Conservation (phyloP, 2,113 vertebrate genomes). For the Triplophysa rosa region DNA sequence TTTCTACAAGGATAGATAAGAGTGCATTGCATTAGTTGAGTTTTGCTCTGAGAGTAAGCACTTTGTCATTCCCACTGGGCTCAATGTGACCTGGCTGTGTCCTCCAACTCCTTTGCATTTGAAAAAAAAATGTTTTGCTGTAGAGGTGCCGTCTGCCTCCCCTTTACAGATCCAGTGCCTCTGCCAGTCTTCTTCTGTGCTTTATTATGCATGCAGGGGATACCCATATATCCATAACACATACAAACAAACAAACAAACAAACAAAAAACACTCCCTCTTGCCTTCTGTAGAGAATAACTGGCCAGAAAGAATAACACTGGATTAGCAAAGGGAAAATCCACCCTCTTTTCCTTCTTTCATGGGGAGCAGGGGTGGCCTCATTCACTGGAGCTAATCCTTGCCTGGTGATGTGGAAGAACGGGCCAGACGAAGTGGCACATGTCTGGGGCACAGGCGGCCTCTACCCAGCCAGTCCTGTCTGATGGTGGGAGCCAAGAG, state of each 20-base stretch:
- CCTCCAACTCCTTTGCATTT: slow-evolving; percentile 15
- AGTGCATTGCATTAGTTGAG: slow-evolving; percentile 8
- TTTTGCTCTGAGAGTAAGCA: slow-evolving; percentile 31
- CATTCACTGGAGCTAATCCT: slow-evolving; percentile 36
- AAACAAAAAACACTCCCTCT: background rate
- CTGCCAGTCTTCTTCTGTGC: background rate
- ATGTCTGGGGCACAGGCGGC: slow-evolving; percentile 51
- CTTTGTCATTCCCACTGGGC: slow-evolving; percentile 16
- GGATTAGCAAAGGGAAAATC: slow-evolving; percentile 23
- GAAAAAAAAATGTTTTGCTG: slow-evolving; percentile 26
- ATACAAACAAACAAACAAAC: too few relatives aligned
- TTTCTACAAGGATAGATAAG: slow-evolving; percentile 11
- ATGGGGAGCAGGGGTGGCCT: slow-evolving; percentile 31
- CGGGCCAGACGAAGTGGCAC: slow-evolving; percentile 53
- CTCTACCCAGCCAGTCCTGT: slow-evolving; percentile 54
- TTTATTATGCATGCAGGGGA: slow-evolving; percentile 10
- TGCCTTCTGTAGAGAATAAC: background rate
- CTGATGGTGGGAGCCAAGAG: slow-evolving; percentile 52
- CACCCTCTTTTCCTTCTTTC: slow-evolving; percentile 24
- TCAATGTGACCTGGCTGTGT: slow-evolving; percentile 37
- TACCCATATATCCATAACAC: slow-evolving; percentile 11
- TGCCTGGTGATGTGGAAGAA: slow-evolving; percentile 41
- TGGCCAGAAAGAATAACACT: background rate
- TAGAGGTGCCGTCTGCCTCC: slow-evolving; percentile 42
- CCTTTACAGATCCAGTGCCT: slow-evolving; percentile 13